A percentile compares a stretch with the other conserved stretches of the same genome.
phyloP scores from a whole-genome alignment of 2,113 vertebrate species.

The Channa maculata region DNA sequence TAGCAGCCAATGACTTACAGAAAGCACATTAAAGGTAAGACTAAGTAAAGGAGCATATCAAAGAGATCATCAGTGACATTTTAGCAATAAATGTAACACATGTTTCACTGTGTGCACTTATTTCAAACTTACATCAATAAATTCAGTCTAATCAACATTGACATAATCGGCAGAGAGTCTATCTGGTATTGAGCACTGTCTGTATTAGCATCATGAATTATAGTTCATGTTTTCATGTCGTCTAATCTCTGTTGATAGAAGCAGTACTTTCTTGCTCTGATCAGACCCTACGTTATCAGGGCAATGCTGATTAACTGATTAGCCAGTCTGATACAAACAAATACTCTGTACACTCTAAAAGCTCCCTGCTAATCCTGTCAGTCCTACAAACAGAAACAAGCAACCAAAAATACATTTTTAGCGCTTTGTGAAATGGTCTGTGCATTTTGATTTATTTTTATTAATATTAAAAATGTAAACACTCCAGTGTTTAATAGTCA shows the following conservation, averaged over 20 bases:
- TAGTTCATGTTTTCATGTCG: constrained; percentile 35
- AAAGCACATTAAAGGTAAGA: constrained; percentile 30
- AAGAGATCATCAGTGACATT: constrained; percentile 26
- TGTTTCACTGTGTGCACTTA: constrained; percentile 6
- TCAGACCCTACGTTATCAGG: constrained; percentile 26
- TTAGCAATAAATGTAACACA: constrained; percentile 15
- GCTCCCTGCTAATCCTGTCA: not conserved
- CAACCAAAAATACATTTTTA: too few relatives aligned
- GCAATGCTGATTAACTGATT: constrained; percentile 32
- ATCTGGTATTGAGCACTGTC: constrained; percentile 23
- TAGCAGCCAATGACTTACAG: constrained; percentile 51
- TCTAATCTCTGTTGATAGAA: constrained; percentile 56
- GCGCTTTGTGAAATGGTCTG: too few relatives aligned
- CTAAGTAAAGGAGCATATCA: constrained; percentile 18
- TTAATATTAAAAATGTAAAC: too few relatives aligned
- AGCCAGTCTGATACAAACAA: constrained; percentile 6
- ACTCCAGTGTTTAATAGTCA: not conserved
- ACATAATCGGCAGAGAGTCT: constrained; percentile 12
- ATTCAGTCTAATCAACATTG: constrained; percentile 30
- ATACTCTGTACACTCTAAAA: too few relatives aligned
- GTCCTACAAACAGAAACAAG: too few relatives aligned
- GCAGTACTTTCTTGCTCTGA: constrained; percentile 17
- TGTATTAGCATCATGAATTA: constrained; percentile 30
- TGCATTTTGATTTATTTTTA: too few relatives aligned
- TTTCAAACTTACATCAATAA: not conserved